Evolutionary conservation across 2,113 vertebrate species (phyloP), one percentile per base, ranked within the genome.

Genomic region (Scomber japonicus): DNA sequence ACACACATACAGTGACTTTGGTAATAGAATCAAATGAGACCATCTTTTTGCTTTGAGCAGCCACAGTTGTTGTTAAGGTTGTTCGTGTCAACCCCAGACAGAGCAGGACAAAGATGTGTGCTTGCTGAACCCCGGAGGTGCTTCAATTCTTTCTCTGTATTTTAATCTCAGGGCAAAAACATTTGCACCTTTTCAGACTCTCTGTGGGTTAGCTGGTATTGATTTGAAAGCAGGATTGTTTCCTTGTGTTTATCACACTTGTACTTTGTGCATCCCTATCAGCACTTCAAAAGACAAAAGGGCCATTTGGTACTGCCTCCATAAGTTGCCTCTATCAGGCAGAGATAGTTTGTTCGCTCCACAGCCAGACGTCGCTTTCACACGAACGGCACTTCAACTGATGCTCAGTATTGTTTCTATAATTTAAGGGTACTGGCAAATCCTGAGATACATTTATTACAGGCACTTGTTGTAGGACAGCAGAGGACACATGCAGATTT

Each of bases 251-350:
- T 65, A 40, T 76, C 35, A 50, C 3, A 0, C 64, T 59, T 50
- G 30, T 40, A 14, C 55, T 24, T 53, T 62, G 53, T 19, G 13
- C 17, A 0, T 40, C 35, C 35, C 35, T 40, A 16, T 61, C 74
- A 71, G 44, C 67, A 61, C 53, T 75, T 53, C 4, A 82, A 61
- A 63, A 68, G 30, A 82, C 54, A 72, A 79, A 82, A 71, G 24
- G 13, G 75, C 46, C 70, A 61, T 82, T 88, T 15, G 14, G 0
- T 10, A 16, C 55, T 35, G 57, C 35, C 46, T 21, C 31, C 44
- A 2, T 24, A 51, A 81, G 63, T 72, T 75, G 59, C 30, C 31
- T 80, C 60, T 80, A 69, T 72, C 76, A 77, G 68, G 53, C 21
- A 55, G 50, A 27, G 65, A 66, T 50, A 8, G 56, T 67, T 80